A percentile compares a stretch with the other conserved stretches of the same genome.
These are phyloP conservation scores for Catonia carolina DNA, from an alignment of 2,888 invertebrate genomes.

Conservation along the genomic window DNA sequence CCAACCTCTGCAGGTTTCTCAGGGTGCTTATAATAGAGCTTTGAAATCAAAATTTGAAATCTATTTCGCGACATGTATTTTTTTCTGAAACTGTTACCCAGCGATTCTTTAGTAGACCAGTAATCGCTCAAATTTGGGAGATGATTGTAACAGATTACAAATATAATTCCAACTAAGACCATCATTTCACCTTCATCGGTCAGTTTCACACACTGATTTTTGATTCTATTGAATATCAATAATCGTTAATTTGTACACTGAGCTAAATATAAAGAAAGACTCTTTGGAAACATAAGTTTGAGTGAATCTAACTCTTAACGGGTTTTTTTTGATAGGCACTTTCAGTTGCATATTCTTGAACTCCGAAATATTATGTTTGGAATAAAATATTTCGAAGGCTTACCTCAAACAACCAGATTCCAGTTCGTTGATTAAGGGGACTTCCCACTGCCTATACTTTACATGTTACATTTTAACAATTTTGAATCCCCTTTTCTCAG, in stretches of 20 bases:
- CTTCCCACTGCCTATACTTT: too few species aligned
- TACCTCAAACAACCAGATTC: background rate
- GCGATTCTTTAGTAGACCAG: background rate
- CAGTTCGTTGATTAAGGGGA: background rate
- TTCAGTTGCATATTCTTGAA: background rate
- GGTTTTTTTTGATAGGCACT: background rate
- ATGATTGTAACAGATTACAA: background rate
- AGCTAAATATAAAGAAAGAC: background rate
- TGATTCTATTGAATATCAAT: background rate
- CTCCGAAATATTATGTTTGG: background rate
- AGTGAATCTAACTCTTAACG: background rate
- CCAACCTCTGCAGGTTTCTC: background rate
- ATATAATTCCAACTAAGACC: background rate
- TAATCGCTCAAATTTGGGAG: background rate
- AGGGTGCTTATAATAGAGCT: slow-evolving; percentile 1
- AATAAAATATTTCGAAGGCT: background rate
- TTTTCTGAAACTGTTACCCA: background rate
- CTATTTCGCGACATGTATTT: background rate
- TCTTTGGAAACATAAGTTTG: slow-evolving; percentile 1
- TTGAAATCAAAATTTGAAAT: background rate
- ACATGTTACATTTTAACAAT: too few species aligned
- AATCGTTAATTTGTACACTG: background rate
- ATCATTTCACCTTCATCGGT: background rate
- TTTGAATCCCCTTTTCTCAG: too few species aligned
- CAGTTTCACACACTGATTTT: background rate